Base-by-base conservation (phyloP, 2,888 invertebrate species). In the Aethes cnicana region DNA sequence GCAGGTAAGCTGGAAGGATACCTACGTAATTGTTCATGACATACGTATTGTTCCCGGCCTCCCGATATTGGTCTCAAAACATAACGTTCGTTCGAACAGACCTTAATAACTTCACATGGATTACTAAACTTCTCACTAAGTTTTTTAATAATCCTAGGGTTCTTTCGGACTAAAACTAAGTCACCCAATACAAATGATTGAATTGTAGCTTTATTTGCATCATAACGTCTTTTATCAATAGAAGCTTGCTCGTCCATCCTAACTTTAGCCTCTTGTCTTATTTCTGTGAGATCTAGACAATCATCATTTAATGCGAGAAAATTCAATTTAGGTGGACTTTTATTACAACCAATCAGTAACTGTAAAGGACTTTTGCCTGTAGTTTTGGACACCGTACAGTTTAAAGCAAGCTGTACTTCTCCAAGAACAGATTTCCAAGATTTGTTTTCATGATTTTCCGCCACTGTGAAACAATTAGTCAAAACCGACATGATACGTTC, bases 341-440 rank as follows among this genome's bases (percentile, higher is more conserved):
- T 35, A 18, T 35, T 35, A 9, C 17, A 35, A 17, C 42, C 48
- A 4, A 32, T 32, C 23, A 48, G 17, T 16, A 32, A 11, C 32
- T 48, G 11, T n/a, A 48, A 18, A 2, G 41, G 48, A 18, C 41
- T 48, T 33, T 23, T 26, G 1, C 33, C 41, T 5, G 48, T 48
- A 9, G 9, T 33, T 16, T 41, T 48, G 2, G 23, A 46, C 7
- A 33, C 16, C 3, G 43, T 46, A 25, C 46, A 46, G 16, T 46
- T 46, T 7, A 46, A 23, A 3, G 26, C 46, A 6, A 46, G 16
- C 23, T 35, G 46, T 3, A 46, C 28, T 8, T 46, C 46, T 4
- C 23, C 35, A 8, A 46, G 14, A 28, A 11, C 42, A 3, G 42
- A 21, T 42, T 42, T 42, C 42, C 42, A 42, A 14, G 28, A 42